These are phyloP conservation scores for Germaria angustata DNA, from an alignment of 2,888 invertebrate species.

Conservation along the genomic window DNA sequence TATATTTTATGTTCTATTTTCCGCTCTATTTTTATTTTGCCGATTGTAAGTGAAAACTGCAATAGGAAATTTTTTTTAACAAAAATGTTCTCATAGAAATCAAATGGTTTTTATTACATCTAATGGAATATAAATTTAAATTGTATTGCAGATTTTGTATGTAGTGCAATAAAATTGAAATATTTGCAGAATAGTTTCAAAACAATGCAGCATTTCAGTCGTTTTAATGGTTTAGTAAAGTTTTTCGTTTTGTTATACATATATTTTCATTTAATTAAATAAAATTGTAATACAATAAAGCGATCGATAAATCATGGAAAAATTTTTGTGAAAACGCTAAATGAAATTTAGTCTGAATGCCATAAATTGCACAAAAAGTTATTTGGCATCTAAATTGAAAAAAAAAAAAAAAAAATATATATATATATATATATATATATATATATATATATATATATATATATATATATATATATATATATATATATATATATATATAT, in stretches of 20 bases:
- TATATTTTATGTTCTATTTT: not conserved
- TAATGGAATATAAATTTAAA: conserved; percentile 21
- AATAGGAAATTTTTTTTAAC: not conserved
- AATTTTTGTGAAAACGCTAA: not conserved
- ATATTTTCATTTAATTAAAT: not conserved
- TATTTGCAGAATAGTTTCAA: not conserved
- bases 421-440: too few species aligned
- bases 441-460: too few species aligned
- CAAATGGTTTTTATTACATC: conserved; percentile 21
- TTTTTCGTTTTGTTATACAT: too few species aligned
- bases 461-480: too few species aligned
- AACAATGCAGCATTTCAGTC: not conserved
- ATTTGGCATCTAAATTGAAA: not conserved
- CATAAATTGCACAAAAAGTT: not conserved
- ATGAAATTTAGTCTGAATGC: not conserved
- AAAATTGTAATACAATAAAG: too few species aligned
- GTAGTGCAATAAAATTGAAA: not conserved
- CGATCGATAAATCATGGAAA: not conserved
- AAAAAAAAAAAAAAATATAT: not conserved
- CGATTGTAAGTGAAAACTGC: not conserved
- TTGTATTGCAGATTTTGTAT: not conserved
- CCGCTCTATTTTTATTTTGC: not conserved
- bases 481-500: too few species aligned
- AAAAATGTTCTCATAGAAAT: not conserved
- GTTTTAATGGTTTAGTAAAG: not conserved